Evolutionary conservation across 2,113 vertebrate genomes (phyloP), one percentile per base, ranked within the genome.

Genomic region (Cyrtonyx montezumae): DNA sequence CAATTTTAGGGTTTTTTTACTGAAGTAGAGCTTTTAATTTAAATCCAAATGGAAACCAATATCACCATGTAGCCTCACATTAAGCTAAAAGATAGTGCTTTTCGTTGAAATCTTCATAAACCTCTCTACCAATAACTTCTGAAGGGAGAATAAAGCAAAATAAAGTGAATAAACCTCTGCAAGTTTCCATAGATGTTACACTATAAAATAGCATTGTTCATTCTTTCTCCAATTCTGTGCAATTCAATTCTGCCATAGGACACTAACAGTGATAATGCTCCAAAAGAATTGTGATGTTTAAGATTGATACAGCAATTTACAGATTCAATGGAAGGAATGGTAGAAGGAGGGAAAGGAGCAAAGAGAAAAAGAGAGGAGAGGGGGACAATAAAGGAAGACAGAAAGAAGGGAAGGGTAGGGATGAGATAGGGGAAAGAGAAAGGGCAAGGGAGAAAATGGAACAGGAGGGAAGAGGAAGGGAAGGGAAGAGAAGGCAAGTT

Each of bases 61-160:
- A n/a, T 71, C 36, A 68, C 30, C 51, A 23, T 75, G 48, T 3
- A 4, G 51, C 22, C 71, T 93, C 18, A 43, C 12, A 51, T 94
- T 89, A 85, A 62, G 51, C 2, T 74, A 70, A 83, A 90, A 86
- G 86, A 8, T 83, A 71, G 62, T 67, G 40, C 5, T 86, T 83
- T 93, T 80, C 65, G 91, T 88, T 75, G 68, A 75, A 78, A 45
- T 71, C 21, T 91, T 79, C 84, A 51, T 36, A 91, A 93, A 75
- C 40, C 19, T 36, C 21, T 88, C 43, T 86, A 37, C 11, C 22
- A 23, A 37, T 83, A 21, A 51, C 61, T 84, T 48, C n/a, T 26
- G 43, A 68, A 70, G 59, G 40, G 36, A 90, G 85, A 78, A 86
- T 43, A 75, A 86, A 88, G 18, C 20, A 49, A 87, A 78, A 74